Evolutionary conservation across 1,140 invertebrate species (phyloP).

Genomic region (Drosophila tropicalis): DNA sequence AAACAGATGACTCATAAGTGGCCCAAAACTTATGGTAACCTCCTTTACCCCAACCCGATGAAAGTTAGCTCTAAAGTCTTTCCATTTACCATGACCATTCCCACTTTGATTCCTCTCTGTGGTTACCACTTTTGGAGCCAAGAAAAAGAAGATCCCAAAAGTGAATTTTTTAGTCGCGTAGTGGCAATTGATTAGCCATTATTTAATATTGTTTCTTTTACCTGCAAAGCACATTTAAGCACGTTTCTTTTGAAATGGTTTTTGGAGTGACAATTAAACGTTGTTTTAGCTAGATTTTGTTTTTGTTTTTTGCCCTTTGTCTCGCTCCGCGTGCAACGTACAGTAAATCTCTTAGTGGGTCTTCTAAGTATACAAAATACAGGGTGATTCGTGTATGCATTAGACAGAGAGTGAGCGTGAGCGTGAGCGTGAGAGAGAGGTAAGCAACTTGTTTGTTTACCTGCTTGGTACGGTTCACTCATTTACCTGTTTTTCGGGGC

Average conservation of each 20-base stretch:
- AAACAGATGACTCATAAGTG: background rate
- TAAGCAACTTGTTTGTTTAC: constrained; percentile 59
- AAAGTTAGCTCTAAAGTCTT: too few species aligned
- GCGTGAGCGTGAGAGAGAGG: background rate
- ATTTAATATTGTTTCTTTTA: constrained; percentile 6
- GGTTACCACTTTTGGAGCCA: too few species aligned
- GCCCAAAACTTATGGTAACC: too few species aligned
- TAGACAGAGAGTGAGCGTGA: background rate
- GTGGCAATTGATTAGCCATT: constrained; percentile 8
- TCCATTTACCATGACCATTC: too few species aligned
- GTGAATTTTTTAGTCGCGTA: background rate
- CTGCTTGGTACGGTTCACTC: constrained; percentile 46
- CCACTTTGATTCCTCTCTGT: background rate
- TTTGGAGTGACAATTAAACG: background rate
- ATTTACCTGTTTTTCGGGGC: constrained; percentile 58
- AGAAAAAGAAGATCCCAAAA: too few species aligned
- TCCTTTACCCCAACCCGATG: too few species aligned
- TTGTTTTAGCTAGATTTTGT: background rate
- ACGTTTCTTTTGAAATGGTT: background rate
- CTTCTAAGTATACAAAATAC: constrained; percentile 16
- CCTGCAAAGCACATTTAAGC: background rate
- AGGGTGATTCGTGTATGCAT: constrained; percentile 45
- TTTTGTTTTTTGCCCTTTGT: background rate
- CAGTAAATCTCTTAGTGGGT: constrained; percentile 35
- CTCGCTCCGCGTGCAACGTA: background rate